Conservation (phyloP, 2,797 vertebrate species). For the Micrastur ruficollis region DNA sequence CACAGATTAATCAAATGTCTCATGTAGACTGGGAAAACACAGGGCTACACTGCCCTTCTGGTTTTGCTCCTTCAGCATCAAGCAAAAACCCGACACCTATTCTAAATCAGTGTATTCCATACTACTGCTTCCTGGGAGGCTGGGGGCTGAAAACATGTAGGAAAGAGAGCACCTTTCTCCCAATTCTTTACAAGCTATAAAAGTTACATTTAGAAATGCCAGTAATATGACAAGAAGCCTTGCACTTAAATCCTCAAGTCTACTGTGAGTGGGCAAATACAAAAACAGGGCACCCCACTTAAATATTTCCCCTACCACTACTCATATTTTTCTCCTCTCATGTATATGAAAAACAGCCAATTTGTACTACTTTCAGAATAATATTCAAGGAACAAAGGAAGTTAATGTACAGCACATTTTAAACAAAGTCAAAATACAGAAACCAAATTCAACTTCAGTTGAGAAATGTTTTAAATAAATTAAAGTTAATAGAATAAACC, state of each 20-base stretch:
- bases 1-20: background rate
- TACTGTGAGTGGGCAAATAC: slow-evolving; percentile 2
- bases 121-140: background rate
- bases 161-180: background rate
- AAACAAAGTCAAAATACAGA: slow-evolving; percentile 15
- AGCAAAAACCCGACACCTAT: background rate
- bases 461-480: slow-evolving; percentile 26
- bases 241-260: background rate
- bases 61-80: background rate
- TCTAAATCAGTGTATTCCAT: background rate
- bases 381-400: slow-evolving; percentile 22
- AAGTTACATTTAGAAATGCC: background rate
- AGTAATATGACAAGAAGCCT: background rate
- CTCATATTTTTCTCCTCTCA: slow-evolving; percentile 5
- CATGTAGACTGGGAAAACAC: background rate
- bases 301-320: slow-evolving; percentile 2
- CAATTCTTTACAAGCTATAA: background rate
- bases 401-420: background rate
- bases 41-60: background rate
- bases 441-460: slow-evolving; percentile 12
- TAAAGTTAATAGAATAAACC: slow-evolving; percentile 52
- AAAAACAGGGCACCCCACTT: background rate
- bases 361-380: slow-evolving; percentile 16
- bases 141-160: background rate
- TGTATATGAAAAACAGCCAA: background rate